These are phyloP conservation scores for Recurvirostra avosetta DNA, from an alignment of 2,113 vertebrate genomes.

Conservation along the genomic window DNA sequence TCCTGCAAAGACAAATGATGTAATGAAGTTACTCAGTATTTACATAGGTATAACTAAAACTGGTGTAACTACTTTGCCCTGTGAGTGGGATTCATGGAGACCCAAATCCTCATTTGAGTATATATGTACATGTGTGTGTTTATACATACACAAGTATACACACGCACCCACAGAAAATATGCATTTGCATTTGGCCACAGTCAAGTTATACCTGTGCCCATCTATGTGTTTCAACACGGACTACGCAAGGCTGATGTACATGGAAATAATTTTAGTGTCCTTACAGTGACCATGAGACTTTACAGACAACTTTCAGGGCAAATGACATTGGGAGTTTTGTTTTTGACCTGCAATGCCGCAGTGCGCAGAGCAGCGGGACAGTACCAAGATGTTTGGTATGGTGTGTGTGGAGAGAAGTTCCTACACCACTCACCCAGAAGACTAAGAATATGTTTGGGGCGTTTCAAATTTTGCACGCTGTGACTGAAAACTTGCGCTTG, in stretches of 20 bases:
- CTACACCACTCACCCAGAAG: background rate
- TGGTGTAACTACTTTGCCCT: background rate
- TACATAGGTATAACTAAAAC: background rate
- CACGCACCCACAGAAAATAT: background rate
- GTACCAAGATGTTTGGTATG: background rate
- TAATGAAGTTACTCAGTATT: constrained; percentile 2
- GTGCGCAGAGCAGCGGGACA: background rate
- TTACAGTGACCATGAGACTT: background rate
- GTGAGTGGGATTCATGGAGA: background rate
- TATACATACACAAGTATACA: background rate
- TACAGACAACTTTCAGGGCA: background rate
- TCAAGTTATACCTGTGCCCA: background rate
- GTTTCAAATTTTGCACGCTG: background rate
- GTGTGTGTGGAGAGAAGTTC: background rate
- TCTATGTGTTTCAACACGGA: background rate
- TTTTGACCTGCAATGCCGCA: background rate
- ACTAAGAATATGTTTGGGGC: background rate
- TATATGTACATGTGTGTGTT: background rate
- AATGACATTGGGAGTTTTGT: background rate
- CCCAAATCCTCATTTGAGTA: background rate
- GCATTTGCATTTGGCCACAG: background rate
- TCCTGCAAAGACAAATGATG: background rate
- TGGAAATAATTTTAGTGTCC: background rate
- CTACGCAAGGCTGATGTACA: background rate
- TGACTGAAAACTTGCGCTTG: background rate